Evolutionary conservation across 2,797 vertebrate species (phyloP).

Genomic region (Odontamblyopus rebecca): DNA sequence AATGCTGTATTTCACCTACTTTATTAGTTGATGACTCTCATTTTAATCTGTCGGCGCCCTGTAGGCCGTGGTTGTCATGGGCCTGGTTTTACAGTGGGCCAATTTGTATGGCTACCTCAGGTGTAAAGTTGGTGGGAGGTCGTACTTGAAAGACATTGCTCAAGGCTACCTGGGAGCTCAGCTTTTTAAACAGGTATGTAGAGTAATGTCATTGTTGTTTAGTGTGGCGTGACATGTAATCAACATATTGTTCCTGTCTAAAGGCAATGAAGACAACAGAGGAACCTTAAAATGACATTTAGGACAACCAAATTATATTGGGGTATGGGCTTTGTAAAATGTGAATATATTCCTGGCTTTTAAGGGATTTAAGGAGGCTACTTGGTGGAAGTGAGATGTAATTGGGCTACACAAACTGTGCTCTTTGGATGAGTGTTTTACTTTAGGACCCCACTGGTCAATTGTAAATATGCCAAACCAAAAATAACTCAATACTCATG

Average conservation of each 20-base stretch:
- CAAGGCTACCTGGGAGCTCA: conserved; percentile 84
- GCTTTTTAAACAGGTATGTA: conserved; percentile 85
- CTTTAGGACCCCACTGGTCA: neutral
- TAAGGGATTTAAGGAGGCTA: conserved; percentile 4
- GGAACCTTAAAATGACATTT: conserved; percentile 36
- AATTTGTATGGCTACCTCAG: conserved; percentile 90
- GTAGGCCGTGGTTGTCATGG: conserved; percentile 90
- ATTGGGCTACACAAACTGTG: neutral
- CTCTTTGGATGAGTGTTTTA: neutral
- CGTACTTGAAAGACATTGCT: conserved; percentile 84
- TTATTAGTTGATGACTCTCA: neutral
- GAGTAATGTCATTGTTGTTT: conserved; percentile 17
- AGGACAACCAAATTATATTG: neutral
- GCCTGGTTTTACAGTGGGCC: conserved; percentile 88
- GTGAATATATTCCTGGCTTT: conserved; percentile 12
- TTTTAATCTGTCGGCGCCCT: neutral
- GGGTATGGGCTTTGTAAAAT: conserved; percentile 1
- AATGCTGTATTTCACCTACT: neutral
- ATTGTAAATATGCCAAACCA: neutral
- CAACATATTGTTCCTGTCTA: conserved; percentile 4
- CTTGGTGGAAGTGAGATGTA: neutral
- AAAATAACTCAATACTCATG: neutral
- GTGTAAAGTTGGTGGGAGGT: conserved; percentile 87
- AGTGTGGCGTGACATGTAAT: neutral
- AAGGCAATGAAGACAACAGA: conserved; percentile 65